Percentiles rank a stretch among this genome's conserved stretches.
phyloP scores from a whole-genome alignment of 2,888 invertebrate species.

The Cartodere bifasciata region DNA sequence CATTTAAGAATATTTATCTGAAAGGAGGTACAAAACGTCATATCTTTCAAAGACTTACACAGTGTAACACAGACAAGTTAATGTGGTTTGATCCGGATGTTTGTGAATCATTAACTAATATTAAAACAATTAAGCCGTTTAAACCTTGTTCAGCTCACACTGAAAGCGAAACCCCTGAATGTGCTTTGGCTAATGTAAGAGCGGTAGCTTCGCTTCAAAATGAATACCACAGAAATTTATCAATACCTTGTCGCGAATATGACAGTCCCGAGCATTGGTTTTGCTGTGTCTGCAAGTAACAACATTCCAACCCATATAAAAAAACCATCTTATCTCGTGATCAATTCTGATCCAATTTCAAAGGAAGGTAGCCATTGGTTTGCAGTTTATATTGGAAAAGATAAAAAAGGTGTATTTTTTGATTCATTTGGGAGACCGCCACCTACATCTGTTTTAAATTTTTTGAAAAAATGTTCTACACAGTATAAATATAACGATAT shows the following conservation, averaged over 20 bases:
- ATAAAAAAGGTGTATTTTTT: constrained; percentile 6
- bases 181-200: no score
- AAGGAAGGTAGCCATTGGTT: neutral
- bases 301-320: neutral
- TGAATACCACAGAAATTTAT: no score
- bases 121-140: no score
- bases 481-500: constrained; percentile 4
- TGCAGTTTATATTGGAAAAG: constrained; percentile 3
- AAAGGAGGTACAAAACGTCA: no score
- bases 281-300: neutral
- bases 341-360: neutral
- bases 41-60: no score
- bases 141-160: no score
- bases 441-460: constrained; percentile 2
- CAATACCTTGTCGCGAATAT: neutral
- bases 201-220: no score
- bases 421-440: constrained; percentile 9
- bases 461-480: constrained; percentile 6
- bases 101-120: no score
- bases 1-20: no score
- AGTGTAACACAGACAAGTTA: no score
- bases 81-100: no score
- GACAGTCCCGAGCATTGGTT: neutral
- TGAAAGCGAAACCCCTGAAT: no score
- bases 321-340: neutral